A percentile compares a stretch with the other conserved stretches of the same genome.
These are phyloP conservation scores for Phyllotreta striolata DNA, from an alignment of 2,888 invertebrate species.

Conservation along the genomic window DNA sequence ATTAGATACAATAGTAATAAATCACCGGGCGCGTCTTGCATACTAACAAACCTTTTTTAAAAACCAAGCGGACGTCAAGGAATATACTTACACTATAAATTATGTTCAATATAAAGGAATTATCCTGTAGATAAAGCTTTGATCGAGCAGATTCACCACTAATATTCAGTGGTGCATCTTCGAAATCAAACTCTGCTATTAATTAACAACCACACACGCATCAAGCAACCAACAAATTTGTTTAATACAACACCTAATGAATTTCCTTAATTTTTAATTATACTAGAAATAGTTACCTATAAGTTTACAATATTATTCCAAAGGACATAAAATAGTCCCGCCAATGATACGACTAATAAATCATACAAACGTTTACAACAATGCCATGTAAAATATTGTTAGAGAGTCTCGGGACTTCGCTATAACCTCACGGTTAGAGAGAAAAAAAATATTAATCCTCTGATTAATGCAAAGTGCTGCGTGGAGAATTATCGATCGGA, in stretches of 20 bases:
- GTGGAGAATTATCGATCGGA: conserved; percentile 21
- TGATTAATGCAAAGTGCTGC: conserved; percentile 38
- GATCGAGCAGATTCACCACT: conserved; percentile 37
- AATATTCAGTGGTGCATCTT: conserved; percentile 14
- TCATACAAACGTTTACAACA: conserved; percentile 34
- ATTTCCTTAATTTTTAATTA: no score
- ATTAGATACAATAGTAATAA: conserved; percentile 40
- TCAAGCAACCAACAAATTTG: neutral
- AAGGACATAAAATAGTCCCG: no score
- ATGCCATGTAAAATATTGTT: conserved; percentile 40
- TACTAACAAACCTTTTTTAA: conserved; percentile 34
- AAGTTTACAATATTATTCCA: no score
- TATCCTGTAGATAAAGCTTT: conserved; percentile 41
- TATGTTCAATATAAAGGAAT: conserved; percentile 40
- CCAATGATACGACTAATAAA: conserved; percentile 37
- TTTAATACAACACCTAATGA: neutral
- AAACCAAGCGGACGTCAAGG: conserved; percentile 37
- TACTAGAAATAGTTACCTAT: no score
- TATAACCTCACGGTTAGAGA: conserved; percentile 30
- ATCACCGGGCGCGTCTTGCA: conserved; percentile 33
- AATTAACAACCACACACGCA: neutral
- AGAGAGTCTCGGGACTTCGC: conserved; percentile 27
- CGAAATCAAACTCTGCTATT: neutral
- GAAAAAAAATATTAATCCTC: conserved; percentile 38
- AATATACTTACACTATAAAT: conserved; percentile 38